Conservation (phyloP, 2,797 vertebrate species). For the Hydrocynus forskahlii region DNA sequence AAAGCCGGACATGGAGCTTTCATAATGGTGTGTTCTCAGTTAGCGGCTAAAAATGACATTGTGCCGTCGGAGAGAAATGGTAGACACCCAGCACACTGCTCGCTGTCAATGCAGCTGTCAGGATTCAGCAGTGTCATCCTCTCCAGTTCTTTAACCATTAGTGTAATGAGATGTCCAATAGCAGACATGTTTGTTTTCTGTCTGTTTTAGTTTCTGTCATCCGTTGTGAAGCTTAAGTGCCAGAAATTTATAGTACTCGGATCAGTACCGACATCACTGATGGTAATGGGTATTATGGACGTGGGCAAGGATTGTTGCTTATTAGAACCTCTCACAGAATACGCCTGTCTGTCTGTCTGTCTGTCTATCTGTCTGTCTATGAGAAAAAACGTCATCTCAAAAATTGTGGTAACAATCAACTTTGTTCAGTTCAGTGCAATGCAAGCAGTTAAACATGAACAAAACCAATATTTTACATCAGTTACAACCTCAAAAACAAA, state of each 20-base stretch:
- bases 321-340: background rate
- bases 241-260: background rate
- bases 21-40: slow-evolving; percentile 36
- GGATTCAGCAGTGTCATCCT: slow-evolving; percentile 13
- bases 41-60: slow-evolving; percentile 29
- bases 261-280: background rate
- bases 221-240: background rate
- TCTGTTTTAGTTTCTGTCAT: slow-evolving; percentile 8
- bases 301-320: background rate
- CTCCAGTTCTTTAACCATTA: slow-evolving; percentile 1
- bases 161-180: slow-evolving; percentile 3
- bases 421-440: too few species aligned
- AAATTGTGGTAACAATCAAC: too few species aligned
- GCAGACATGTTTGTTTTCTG: slow-evolving; percentile 11
- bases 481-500: too few species aligned
- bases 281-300: background rate
- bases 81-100: background rate
- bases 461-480: too few species aligned
- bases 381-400: too few species aligned
- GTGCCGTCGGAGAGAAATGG: background rate
- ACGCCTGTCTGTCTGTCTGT: background rate
- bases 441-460: too few species aligned
- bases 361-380: too few species aligned
- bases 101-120: background rate
- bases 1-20: slow-evolving; percentile 33